Evolutionary conservation across 1,140 invertebrate species (phyloP), one percentile per base, ranked within the genome.

Genomic region (Sinella curviseta): DNA sequence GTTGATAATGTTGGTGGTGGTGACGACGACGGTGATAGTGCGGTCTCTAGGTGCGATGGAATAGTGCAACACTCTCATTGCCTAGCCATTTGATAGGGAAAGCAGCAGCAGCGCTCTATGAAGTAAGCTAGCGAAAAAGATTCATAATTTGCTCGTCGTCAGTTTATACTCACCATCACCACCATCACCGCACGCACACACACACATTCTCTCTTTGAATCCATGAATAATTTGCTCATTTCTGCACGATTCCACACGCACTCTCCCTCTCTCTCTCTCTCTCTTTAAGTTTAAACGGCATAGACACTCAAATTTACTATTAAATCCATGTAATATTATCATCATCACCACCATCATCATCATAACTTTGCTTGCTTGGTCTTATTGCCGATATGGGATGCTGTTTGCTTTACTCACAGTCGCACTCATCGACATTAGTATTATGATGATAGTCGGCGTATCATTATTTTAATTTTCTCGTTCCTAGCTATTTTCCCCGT

Each of bases 171-270:
- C n/a, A n/a, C n/a, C n/a, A n/a, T n/a, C n/a, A n/a, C n/a, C n/a
- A n/a, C n/a, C n/a, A n/a, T n/a, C n/a, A n/a, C n/a, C n/a, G n/a
- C n/a, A n/a, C n/a, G n/a, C n/a, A n/a, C n/a, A n/a, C n/a, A n/a
- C n/a, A n/a, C n/a, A n/a, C n/a, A n/a, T n/a, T n/a, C n/a, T n/a
- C n/a, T n/a, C 24, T 14, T 60, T 17, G 14, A 24, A 60, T 60
- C 55, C 55, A 60, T 60, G 55, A 60, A 60, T 60, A 60, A 60
- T 60, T 60, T 60, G 55, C 55, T 60, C 55, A 60, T 60, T 60
- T 60, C 55, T 60, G 55, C 55, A 60, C 55, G 55, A 60, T 60
- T 60, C 55, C 14, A 60, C 55, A 12, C n/a, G n/a, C n/a, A n/a
- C n/a, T n/a, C 55, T 60, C 55, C 24, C 55, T 26, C 55, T 14